Evolutionary conservation across 1,140 invertebrate species (phyloP).

Genomic region (Euborellia annulipes): DNA sequence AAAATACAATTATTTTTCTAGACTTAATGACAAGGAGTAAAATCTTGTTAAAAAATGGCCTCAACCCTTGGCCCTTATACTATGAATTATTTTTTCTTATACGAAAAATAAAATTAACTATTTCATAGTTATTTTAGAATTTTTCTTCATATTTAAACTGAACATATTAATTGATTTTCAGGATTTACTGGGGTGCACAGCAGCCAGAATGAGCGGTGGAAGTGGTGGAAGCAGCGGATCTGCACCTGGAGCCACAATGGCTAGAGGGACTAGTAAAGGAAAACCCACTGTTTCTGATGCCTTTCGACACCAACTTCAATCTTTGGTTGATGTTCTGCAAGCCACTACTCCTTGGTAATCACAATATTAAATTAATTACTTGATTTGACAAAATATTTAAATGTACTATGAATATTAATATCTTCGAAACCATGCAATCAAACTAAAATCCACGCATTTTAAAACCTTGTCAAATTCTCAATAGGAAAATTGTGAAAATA

Average conservation of each 20-base stretch:
- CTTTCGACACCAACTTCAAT: constrained; percentile 79
- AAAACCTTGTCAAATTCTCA: too few species aligned
- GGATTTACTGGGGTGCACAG: constrained; percentile 36
- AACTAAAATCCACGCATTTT: too few species aligned
- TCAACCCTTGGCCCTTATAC: background rate
- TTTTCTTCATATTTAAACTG: background rate
- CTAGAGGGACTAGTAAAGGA: constrained; percentile 73
- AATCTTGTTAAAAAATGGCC: background rate
- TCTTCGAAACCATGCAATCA: too few species aligned
- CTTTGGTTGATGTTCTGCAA: constrained; percentile 80
- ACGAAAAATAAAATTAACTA: too few species aligned
- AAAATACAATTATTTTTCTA: too few species aligned
- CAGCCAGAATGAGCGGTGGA: constrained; percentile 31
- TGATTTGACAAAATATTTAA: too few species aligned
- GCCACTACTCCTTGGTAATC: constrained; percentile 84
- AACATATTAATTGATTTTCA: constrained; percentile 16
- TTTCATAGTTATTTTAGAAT: background rate
- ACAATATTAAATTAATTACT: too few species aligned
- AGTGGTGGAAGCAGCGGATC: constrained; percentile 30
- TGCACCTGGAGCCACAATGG: constrained; percentile 39
- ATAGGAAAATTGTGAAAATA: too few species aligned
- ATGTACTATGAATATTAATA: too few species aligned
- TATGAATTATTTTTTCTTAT: constrained; percentile 6
- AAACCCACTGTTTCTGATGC: constrained; percentile 88
- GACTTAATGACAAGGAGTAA: too few species aligned